These are phyloP conservation scores for Calidris pygmaea DNA, from an alignment of 2,113 vertebrate genomes.

Conservation along the genomic window DNA sequence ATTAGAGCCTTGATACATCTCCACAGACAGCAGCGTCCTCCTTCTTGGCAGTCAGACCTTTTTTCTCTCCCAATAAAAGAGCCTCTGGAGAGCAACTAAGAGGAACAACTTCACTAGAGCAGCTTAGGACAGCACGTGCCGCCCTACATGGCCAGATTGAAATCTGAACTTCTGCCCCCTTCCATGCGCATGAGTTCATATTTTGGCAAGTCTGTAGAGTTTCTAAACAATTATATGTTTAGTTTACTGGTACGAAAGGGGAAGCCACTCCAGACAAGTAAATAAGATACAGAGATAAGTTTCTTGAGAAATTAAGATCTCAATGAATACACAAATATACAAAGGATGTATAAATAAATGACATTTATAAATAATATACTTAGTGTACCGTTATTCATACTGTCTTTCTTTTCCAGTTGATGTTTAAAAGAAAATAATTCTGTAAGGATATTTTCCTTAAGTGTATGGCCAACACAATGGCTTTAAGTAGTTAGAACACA, in stretches of 20 bases:
- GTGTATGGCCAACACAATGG: not conserved
- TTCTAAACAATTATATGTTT: conserved; percentile 65
- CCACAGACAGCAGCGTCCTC: not conserved
- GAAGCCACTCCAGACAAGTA: conserved; percentile 43
- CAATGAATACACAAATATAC: conserved; percentile 49
- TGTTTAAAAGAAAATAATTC: not conserved
- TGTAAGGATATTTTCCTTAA: not conserved
- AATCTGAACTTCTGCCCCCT: conserved; percentile 59
- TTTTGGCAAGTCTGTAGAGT: conserved; percentile 45
- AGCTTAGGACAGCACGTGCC: conserved; percentile 48
- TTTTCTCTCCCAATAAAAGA: conserved; percentile 59
- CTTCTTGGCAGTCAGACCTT: conserved; percentile 45
- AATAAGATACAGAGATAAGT: conserved; percentile 45
- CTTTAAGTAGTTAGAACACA: not conserved
- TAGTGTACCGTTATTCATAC: not conserved
- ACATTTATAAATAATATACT: conserved; percentile 45
- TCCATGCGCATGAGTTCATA: conserved; percentile 37
- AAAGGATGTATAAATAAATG: conserved; percentile 53
- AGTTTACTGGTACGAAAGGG: conserved; percentile 17
- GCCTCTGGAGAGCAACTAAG: conserved; percentile 57
- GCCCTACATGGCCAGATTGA: conserved; percentile 20
- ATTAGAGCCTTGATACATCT: not conserved
- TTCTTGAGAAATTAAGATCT: conserved; percentile 38
- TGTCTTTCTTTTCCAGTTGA: not conserved
- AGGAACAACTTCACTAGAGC: conserved; percentile 15